A percentile compares a stretch with the other conserved stretches of the same genome.
These are phyloP conservation scores for crab-eating macaque (Macaca fascicularis) DNA, from an alignment of 2,113 vertebrate species.

Conservation along the genomic window T2T-MFA8v1.1 NC_088379.1:63412001-63412500, in stretches of 20 bases:
- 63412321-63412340: background rate
- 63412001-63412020: background rate
- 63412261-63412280: background rate
- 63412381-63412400: background rate
- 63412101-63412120: background rate
- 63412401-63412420: background rate
- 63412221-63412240: conserved; percentile 17
- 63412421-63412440: background rate
- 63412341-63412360: background rate
- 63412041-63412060: background rate
- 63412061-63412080: background rate
- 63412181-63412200: background rate
- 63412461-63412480: background rate
- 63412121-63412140: background rate
- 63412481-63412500: background rate
- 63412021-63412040: background rate
- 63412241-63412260: conserved; percentile 4
- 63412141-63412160: background rate
- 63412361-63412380: background rate
- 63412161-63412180: background rate
- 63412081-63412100: background rate
- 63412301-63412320: background rate
- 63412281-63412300: background rate
- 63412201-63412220: background rate
- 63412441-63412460: conserved; percentile 1